These are phyloP conservation scores for Patiria pectinifera DNA, from an alignment of 53 echinoderm and acorn worm genomes.

Conservation along the genomic window DNA sequence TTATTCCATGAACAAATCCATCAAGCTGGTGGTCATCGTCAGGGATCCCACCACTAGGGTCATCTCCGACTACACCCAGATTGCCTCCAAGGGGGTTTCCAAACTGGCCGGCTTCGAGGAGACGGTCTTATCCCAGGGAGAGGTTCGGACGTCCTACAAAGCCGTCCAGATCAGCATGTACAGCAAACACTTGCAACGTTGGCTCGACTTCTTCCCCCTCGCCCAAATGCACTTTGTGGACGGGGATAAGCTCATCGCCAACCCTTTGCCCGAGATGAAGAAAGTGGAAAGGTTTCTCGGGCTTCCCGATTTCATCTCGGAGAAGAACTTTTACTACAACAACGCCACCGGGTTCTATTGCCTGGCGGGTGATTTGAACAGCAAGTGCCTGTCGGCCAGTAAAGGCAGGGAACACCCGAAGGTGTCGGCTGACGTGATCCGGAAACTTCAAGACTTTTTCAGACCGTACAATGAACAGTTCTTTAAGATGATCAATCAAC, in stretches of 20 bases:
- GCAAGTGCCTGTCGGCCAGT: constrained; percentile 79
- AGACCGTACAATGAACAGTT: constrained; percentile 81
- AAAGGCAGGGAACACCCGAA: constrained; percentile 91
- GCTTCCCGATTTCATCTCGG: constrained; percentile 71
- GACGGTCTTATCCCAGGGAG: constrained; percentile 50
- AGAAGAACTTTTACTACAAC: constrained; percentile 80
- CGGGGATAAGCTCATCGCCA: constrained; percentile 80
- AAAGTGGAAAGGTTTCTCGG: constrained; percentile 83
- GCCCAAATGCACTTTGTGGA: constrained; percentile 89
- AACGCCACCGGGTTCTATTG: constrained; percentile 89
- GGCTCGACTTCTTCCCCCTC: constrained; percentile 75
- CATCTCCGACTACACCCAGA: constrained; percentile 91
- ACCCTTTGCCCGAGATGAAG: constrained; percentile 90
- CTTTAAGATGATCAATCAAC: constrained; percentile 70
- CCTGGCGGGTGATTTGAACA: constrained; percentile 68
- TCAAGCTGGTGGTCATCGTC: constrained; percentile 84
- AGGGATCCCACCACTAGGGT: constrained; percentile 86
- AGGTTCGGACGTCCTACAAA: constrained; percentile 78
- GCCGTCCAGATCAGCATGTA: constrained; percentile 87
- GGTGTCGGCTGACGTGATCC: constrained; percentile 67
- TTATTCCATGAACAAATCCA: constrained; percentile 71
- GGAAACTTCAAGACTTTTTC: constrained; percentile 80
- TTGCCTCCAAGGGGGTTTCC: constrained; percentile 39
- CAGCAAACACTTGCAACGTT: constrained; percentile 71
- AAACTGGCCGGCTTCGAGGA: constrained; percentile 68